These are phyloP conservation scores for Pogonomyrmex barbatus DNA, from an alignment of 1,140 invertebrate genomes.

Conservation along the genomic window DNA sequence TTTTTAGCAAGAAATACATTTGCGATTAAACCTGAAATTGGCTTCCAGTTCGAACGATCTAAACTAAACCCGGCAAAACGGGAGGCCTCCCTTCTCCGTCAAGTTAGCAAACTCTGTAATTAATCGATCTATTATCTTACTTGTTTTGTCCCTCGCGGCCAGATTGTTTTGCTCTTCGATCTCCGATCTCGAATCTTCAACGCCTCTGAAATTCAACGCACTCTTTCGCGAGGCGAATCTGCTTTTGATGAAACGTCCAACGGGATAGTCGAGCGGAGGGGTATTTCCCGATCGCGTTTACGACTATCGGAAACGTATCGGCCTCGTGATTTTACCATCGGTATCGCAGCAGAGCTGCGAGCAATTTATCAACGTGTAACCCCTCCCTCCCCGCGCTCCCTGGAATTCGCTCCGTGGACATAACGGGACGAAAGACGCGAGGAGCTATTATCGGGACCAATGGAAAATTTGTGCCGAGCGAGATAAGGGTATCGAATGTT, in stretches of 20 bases:
- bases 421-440: conserved; percentile 43
- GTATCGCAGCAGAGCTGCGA: conserved; percentile 21
- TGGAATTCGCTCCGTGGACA: conserved; percentile 42
- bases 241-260: conserved; percentile 25
- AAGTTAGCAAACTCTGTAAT: conserved; percentile 55
- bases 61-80: conserved; percentile 51
- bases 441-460: conserved; percentile 50
- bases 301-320: conserved; percentile 45
- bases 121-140: conserved; percentile 59
- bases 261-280: conserved; percentile 9
- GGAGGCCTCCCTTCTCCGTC: not conserved
- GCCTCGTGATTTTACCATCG: conserved; percentile 38
- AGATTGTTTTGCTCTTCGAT: conserved; percentile 25
- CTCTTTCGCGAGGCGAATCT: conserved; percentile 23
- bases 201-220: conserved; percentile 24
- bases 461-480: conserved; percentile 47
- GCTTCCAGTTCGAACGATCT: not conserved
- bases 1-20: not conserved
- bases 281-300: conserved; percentile 57
- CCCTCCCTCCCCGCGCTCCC: not conserved
- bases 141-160: not conserved
- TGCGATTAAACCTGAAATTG: conserved; percentile 3
- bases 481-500: not conserved
- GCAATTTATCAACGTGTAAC: conserved; percentile 43
- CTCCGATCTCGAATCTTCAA: not conserved